Base-by-base conservation (phyloP, 2,888 invertebrate genomes). In the Bembecia ichneumoniformis region DNA sequence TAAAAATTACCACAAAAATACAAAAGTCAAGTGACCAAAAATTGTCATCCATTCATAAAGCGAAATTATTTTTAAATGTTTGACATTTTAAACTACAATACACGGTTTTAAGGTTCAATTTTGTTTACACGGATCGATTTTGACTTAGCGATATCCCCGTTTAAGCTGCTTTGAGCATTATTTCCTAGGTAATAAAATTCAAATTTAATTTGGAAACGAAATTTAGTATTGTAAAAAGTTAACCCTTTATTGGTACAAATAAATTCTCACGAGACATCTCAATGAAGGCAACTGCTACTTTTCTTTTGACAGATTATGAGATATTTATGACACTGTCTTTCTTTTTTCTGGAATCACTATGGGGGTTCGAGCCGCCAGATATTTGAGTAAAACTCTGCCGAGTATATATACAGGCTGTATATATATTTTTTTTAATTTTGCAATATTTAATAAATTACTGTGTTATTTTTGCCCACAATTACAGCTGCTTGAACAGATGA, bases 321-420 rank as follows among this genome's bases (percentile, higher is more conserved):
- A 79, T 74, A 79, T 80, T 80, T 80, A 79, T 70, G 77, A 71
- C 71, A 74, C 69, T 73, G 60, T 46, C 28, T 13, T 17, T 51
- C 63, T 59, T 68, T 71, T 56, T 66, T 66, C 64, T 58, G 50
- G 54, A 55, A 64, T 51, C 69, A 66, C 66, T 69, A 64, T 60
- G 71, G 70, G 60, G 59, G 57, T 54, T 56, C 63, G 54, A 58
- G 59, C 57, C 49, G 48, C 45, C 49, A 44, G 49, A 46, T 51
- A 51, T 64, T 66, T 61, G 52, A 62, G 62, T 28, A 28, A 28
- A 28, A 28, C 28, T 5, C 28, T 28, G 28, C 9, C 28, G 9
- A 4, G 28, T 28, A 2, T 28, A 2, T 28, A 28, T 9, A 28
- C 28, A 28, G 28, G 28, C 9, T 7, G 28, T 9, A 9, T 7